Base-by-base conservation (phyloP, 1,140 invertebrate genomes). In the Zaprionus davidi region DNA sequence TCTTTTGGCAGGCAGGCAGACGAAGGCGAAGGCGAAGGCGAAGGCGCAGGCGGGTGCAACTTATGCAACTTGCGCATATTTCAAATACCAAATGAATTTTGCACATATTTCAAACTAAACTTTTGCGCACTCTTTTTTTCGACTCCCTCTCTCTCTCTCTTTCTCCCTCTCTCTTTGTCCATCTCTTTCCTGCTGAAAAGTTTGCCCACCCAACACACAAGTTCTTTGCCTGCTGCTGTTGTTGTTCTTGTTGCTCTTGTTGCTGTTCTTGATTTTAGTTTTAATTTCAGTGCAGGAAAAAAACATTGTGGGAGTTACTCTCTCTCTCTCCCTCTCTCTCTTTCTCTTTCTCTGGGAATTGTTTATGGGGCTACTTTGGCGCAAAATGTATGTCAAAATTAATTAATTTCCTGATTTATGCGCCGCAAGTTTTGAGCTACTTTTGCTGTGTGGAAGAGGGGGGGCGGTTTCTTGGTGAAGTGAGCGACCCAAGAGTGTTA, bases 321-420 rank as follows among this genome's bases (percentile, higher is more conserved):
- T 7, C 38, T 7, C 6, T n/a, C 15, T 7, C 38, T n/a, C 41
- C 17, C 41, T 41, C 38, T n/a, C n/a, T 17, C n/a, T 44, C n/a
- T 3, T 3, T 31, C 2, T 13, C 15, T 46, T 5, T 17, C 5
- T 51, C 0, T 12, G 46, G 12, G 46, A 85, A 81, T 82, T 85
- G 79, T 85, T 88, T 82, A 90, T 85, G 77, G 69, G 62, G 69
- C 78, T 79, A 74, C 84, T 84, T 86, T 78, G 70, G 71, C 62
- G 53, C 66, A 80, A 78, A 78, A 88, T 90, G 90, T 91, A 82
- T 91, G 88, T 91, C 88, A 91, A 91, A 91, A 91, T 91, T 91
- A 91, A 91, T 91, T 91, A 91, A 91, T 91, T 91, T 91, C 82
- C 74, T 91, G 88, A 91, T 91, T 91, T 91, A 91, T 91, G 90